These are phyloP conservation scores for Dendrolimus kikuchii DNA, from an alignment of 1,140 invertebrate species.

Conservation along the genomic window DNA sequence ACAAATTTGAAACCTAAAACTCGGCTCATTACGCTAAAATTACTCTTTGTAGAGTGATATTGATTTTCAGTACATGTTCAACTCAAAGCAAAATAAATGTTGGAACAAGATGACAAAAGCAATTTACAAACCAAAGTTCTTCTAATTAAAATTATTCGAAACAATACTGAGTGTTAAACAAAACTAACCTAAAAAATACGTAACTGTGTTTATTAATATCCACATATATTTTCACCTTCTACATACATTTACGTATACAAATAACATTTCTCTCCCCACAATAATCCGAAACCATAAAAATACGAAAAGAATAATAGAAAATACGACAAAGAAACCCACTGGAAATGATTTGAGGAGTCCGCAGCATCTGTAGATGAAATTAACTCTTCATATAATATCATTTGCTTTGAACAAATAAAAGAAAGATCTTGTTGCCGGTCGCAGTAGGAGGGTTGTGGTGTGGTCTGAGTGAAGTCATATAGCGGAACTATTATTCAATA, in stretches of 20 bases:
- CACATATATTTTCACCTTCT: slow-evolving; percentile 1
- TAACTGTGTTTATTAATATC: background rate
- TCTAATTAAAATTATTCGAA: no score
- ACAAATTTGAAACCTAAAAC: no score
- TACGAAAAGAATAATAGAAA: background rate
- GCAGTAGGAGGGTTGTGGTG: slow-evolving; percentile 3
- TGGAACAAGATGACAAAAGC: no score
- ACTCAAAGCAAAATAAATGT: no score
- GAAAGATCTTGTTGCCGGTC: slow-evolving; percentile 18
- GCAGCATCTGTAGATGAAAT: slow-evolving; percentile 25
- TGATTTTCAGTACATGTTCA: no score
- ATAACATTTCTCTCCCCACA: no score
- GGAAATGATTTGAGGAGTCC: slow-evolving; percentile 15
- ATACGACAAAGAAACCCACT: background rate
- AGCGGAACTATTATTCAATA: slow-evolving; percentile 2
- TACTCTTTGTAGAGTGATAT: no score
- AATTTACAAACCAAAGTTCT: no score
- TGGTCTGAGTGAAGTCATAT: background rate
- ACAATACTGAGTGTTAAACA: no score
- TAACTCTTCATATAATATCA: slow-evolving; percentile 33
- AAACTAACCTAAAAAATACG: slow-evolving; percentile 1
- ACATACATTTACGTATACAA: no score
- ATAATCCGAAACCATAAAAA: no score
- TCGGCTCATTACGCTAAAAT: no score
- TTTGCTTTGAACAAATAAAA: slow-evolving; percentile 33